These are phyloP conservation scores for Polymixis flavicincta DNA, from an alignment of 2,888 invertebrate species.

Conservation along the genomic window DNA sequence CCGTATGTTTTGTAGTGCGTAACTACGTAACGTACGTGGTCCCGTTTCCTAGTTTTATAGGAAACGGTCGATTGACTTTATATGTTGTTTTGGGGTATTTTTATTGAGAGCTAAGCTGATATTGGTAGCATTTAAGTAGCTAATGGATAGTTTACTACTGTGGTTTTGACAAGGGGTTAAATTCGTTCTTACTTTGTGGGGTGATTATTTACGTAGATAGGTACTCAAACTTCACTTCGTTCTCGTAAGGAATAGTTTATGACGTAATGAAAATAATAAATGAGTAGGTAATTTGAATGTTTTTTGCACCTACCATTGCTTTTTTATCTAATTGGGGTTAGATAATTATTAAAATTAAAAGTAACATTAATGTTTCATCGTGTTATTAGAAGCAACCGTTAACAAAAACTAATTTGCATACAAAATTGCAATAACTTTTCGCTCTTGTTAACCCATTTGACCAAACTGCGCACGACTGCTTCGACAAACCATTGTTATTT, in stretches of 20 bases:
- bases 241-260: neutral
- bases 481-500: slow-evolving; percentile 47
- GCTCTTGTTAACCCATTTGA: slow-evolving; percentile 18
- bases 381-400: slow-evolving; percentile 2
- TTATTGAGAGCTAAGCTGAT: slow-evolving; percentile 61
- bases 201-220: neutral
- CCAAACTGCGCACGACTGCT: slow-evolving; percentile 6
- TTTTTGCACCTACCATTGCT: neutral
- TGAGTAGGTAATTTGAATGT: neutral
- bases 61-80: slow-evolving; percentile 79
- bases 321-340: too few relatives aligned
- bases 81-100: slow-evolving; percentile 63
- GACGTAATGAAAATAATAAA: slow-evolving; percentile 6
- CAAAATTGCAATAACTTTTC: slow-evolving; percentile 16
- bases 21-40: slow-evolving; percentile 72
- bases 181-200: slow-evolving; percentile 1
- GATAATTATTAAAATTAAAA: neutral
- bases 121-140: slow-evolving; percentile 55
- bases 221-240: neutral
- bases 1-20: slow-evolving; percentile 66
- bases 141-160: slow-evolving; percentile 37
- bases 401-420: slow-evolving; percentile 30
- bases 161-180: slow-evolving; percentile 19
- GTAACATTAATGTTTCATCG: neutral
- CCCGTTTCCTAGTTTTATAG: slow-evolving; percentile 67